phyloP scores from a whole-genome alignment of 2,888 invertebrate genomes.

The Malacosoma neustria region DNA sequence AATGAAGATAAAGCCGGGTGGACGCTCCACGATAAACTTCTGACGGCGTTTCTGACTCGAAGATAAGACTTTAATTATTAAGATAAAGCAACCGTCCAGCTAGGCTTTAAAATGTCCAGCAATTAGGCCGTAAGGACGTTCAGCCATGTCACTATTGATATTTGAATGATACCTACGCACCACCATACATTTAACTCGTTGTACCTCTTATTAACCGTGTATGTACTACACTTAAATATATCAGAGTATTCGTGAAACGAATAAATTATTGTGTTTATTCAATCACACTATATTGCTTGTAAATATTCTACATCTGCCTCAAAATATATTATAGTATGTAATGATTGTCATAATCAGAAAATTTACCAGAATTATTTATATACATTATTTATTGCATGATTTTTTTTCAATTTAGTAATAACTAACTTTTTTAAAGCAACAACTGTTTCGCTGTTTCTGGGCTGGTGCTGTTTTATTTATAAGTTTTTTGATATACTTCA shows the following conservation, averaged over 20 bases:
- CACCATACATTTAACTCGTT: slow-evolving; percentile 8
- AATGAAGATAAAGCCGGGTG: slow-evolving; percentile 64
- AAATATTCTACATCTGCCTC: too few relatives aligned
- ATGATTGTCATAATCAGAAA: too few relatives aligned
- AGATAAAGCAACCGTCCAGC: slow-evolving; percentile 39
- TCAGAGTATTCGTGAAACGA: background rate
- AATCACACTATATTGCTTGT: too few relatives aligned
- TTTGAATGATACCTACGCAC: slow-evolving; percentile 12
- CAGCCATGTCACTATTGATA: slow-evolving; percentile 13
- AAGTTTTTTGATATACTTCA: too few relatives aligned
- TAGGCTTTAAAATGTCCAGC: slow-evolving; percentile 31
- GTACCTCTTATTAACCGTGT: slow-evolving; percentile 27
- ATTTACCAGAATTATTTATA: too few relatives aligned
- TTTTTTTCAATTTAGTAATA: too few relatives aligned
- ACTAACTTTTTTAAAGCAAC: too few relatives aligned
- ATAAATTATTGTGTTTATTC: background rate
- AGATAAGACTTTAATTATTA: slow-evolving; percentile 64
- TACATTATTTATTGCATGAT: too few relatives aligned
- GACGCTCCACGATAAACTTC: slow-evolving; percentile 55
- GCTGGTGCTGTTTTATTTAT: too few relatives aligned
- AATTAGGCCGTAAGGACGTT: slow-evolving; percentile 25
- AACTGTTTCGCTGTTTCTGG: too few relatives aligned
- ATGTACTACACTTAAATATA: too few relatives aligned
- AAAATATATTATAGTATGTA: too few relatives aligned
- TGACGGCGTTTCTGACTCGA: slow-evolving; percentile 56